Conservation (phyloP, 2,797 vertebrate genomes). For the Pachyuromys duprasi region DNA sequence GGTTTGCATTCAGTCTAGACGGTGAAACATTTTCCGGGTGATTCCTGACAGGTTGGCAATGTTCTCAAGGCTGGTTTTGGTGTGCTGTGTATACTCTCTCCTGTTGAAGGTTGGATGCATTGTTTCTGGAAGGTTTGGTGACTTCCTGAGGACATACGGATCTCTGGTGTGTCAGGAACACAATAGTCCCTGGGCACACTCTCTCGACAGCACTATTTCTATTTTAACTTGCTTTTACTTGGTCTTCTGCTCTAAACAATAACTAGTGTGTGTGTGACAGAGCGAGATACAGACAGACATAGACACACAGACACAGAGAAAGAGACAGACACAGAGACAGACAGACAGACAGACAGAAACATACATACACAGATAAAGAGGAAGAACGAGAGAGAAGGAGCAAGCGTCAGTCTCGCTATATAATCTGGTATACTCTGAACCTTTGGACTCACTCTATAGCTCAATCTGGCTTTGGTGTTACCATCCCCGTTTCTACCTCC, state of each 20-base stretch:
- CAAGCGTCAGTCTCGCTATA: background rate
- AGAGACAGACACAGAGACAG: background rate
- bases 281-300: background rate
- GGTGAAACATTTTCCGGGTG: accelerated
- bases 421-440: background rate
- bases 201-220: background rate
- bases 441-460: background rate
- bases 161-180: background rate
- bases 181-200: background rate
- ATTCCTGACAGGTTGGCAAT: background rate
- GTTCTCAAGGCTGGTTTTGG: background rate
- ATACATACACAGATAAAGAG: background rate
- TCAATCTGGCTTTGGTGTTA: background rate
- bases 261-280: background rate
- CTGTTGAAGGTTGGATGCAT: background rate
- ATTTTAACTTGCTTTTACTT: background rate
- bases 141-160: background rate
- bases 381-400: background rate
- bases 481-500: background rate
- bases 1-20: background rate
- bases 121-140: constrained; percentile 28
- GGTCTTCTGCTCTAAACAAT: background rate
- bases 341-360: background rate
- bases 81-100: background rate
- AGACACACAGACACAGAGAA: background rate